Conservation (phyloP, 1,140 invertebrate genomes). For the Halesus radiatus region DNA sequence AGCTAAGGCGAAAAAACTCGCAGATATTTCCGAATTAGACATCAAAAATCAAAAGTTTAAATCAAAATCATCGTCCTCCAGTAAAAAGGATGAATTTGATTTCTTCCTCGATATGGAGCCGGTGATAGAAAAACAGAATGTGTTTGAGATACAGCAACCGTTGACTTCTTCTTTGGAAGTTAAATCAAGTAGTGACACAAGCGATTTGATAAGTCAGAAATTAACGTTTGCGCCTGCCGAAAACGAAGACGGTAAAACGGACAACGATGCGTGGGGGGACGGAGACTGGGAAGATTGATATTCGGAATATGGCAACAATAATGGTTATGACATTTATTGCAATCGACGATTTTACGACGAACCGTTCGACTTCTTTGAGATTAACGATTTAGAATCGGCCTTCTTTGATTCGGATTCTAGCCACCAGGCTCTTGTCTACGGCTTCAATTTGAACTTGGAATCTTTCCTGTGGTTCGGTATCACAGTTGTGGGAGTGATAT, state of each 20-base stretch:
- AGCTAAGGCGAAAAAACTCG: slow-evolving; percentile 68
- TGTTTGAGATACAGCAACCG: slow-evolving; percentile 63
- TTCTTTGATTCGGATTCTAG: not conserved
- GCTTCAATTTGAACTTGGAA: slow-evolving; percentile 42
- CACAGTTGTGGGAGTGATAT: slow-evolving; percentile 44
- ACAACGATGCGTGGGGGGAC: slow-evolving; percentile 63
- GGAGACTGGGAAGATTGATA: slow-evolving; percentile 58
- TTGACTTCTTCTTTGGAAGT: not conserved
- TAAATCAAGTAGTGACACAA: not conserved
- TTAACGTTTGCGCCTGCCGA: slow-evolving; percentile 66
- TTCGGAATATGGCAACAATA: slow-evolving; percentile 33
- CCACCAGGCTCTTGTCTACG: not conserved
- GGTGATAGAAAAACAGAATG: slow-evolving; percentile 77
- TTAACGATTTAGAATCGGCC: not conserved
- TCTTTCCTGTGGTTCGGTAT: slow-evolving; percentile 48
- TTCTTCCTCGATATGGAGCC: slow-evolving; percentile 90
- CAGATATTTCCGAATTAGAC: slow-evolving; percentile 79
- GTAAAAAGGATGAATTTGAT: slow-evolving; percentile 75
- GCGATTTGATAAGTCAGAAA: slow-evolving; percentile 61
- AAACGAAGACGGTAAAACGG: slow-evolving; percentile 61
- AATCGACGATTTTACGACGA: not conserved
- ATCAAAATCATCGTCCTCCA: slow-evolving; percentile 50
- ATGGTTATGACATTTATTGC: not conserved
- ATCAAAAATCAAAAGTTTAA: slow-evolving; percentile 78
- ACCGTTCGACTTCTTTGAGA: not conserved